A percentile compares a stretch with the other conserved stretches of the same genome.
Conservation (phyloP, 2,113 vertebrate species). For the Parus major region DNA sequence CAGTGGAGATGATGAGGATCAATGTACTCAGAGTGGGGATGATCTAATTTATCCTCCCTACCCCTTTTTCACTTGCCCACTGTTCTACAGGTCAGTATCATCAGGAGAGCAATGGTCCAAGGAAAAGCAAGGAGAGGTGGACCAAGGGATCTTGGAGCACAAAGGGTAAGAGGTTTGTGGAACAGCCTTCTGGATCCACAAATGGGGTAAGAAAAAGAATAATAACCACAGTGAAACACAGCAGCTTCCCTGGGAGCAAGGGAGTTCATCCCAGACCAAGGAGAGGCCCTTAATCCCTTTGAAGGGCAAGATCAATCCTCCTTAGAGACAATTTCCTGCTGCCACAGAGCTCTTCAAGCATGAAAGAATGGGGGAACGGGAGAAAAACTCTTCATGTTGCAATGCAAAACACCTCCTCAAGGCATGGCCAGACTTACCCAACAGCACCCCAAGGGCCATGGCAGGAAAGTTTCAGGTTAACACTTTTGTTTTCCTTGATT, state of each 20-base stretch:
- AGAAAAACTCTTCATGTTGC: background rate
- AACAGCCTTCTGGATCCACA: background rate
- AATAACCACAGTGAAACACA: background rate
- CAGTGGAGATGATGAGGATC: background rate
- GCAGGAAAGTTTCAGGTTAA: background rate
- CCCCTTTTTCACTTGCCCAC: background rate
- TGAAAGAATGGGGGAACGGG: background rate
- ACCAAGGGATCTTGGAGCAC: background rate
- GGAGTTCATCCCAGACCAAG: background rate
- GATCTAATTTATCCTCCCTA: accelerated
- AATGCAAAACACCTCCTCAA: background rate
- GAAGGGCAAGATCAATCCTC: background rate
- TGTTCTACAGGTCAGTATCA: background rate
- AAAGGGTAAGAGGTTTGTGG: background rate
- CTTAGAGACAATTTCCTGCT: background rate
- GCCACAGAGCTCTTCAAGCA: background rate
- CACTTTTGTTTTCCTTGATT: background rate
- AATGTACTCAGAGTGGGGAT: accelerated
- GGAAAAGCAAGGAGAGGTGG: background rate
- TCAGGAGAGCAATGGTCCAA: background rate
- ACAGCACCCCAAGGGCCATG: background rate
- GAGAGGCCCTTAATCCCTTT: background rate
- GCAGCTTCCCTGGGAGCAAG: background rate
- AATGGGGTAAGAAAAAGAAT: background rate
- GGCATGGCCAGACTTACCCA: background rate